Percentiles rank a stretch among this genome's conserved stretches.
Evolutionary conservation across 2,797 vertebrate genomes (phyloP).

Genomic region (Apogon hyalosoma): DNA sequence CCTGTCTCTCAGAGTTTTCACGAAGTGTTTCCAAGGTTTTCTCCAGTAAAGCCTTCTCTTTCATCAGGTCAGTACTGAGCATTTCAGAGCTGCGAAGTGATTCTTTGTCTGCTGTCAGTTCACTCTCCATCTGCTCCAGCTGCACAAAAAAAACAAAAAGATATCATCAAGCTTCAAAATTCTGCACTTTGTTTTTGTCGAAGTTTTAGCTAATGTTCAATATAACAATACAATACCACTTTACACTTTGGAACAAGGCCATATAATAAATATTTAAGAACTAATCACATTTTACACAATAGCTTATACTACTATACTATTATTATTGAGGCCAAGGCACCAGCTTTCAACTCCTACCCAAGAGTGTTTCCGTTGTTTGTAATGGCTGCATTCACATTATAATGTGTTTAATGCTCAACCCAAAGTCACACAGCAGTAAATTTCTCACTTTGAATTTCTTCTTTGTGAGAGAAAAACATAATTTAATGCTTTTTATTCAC

Average conservation of each 20-base stretch:
- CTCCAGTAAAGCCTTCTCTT: constrained; percentile 96
- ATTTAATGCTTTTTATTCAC: constrained; percentile 67
- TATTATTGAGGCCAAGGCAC: too few species aligned
- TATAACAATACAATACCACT: not conserved
- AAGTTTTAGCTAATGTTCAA: not conserved
- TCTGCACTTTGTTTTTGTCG: not conserved
- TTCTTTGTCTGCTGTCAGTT: constrained; percentile 89
- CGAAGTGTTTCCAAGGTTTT: constrained; percentile 92
- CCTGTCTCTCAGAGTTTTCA: constrained; percentile 97
- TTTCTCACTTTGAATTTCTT: constrained; percentile 45
- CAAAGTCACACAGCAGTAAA: constrained; percentile 43
- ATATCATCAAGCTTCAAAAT: not conserved
- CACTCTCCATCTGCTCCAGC: constrained; percentile 90
- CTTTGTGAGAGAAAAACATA: constrained; percentile 63
- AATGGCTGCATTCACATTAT: constrained; percentile 50
- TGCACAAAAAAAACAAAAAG: constrained; percentile 59
- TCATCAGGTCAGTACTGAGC: constrained; percentile 94
- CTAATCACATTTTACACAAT: too few species aligned
- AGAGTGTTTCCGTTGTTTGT: constrained; percentile 11
- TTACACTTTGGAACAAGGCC: not conserved
- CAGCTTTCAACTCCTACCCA: not conserved
- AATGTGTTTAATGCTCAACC: constrained; percentile 46
- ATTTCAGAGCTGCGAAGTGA: constrained; percentile 90
- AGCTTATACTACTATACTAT: too few species aligned
- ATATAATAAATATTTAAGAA: too few species aligned